Percentiles rank a stretch among this genome's conserved stretches.
phyloP scores from a whole-genome alignment of 2,888 invertebrate species.

The Ferrisia virgata region DNA sequence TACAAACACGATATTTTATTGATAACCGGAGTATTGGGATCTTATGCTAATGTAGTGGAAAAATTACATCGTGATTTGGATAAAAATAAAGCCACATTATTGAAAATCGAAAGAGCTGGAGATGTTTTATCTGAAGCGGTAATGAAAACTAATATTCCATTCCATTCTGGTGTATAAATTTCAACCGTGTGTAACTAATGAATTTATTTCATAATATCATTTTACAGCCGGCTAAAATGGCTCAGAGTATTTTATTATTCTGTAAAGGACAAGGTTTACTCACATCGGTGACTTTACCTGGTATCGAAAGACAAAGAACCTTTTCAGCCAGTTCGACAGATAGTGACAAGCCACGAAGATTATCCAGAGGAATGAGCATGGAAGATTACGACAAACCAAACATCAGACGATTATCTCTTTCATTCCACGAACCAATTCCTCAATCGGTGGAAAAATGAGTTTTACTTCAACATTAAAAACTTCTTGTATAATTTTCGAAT shows the following conservation, averaged over 20 bases:
- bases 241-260: constrained; percentile 80
- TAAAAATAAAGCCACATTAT: constrained; percentile 76
- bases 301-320: constrained; percentile 69
- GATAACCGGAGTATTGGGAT: constrained; percentile 74
- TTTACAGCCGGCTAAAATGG: constrained; percentile 77
- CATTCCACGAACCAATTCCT: constrained; percentile 51
- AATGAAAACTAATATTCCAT: constrained; percentile 42
- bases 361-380: constrained; percentile 70
- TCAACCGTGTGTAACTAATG: not conserved
- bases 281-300: constrained; percentile 77
- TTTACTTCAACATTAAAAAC: not conserved
- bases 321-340: constrained; percentile 59
- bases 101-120: constrained; percentile 81
- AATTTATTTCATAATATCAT: constrained; percentile 44
- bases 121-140: constrained; percentile 83
- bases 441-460: constrained; percentile 44
- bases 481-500: not conserved
- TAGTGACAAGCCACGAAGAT: constrained; percentile 54
- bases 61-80: constrained; percentile 74
- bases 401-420: constrained; percentile 69
- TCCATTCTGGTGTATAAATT: too few species aligned
- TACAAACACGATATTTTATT: constrained; percentile 75
- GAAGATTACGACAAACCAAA: constrained; percentile 80
- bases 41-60: constrained; percentile 76
- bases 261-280: constrained; percentile 82